Percentiles rank a stretch among this genome's conserved stretches.
phyloP scores from a whole-genome alignment of 2,797 vertebrate genomes.

The Bovichtus variegatus region DNA sequence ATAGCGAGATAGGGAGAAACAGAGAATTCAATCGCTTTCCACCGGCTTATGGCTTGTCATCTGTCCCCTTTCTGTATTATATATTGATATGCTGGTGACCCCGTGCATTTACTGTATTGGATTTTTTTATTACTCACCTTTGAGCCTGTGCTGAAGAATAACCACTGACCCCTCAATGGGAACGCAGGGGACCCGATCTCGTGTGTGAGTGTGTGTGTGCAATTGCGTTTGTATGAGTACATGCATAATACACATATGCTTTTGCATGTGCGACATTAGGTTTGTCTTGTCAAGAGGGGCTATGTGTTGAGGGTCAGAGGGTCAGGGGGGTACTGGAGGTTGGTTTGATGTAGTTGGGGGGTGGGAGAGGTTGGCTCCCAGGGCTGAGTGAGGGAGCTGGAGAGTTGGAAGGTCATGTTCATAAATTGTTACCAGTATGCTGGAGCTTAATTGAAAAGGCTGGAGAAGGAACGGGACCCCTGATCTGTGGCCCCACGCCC shows the following conservation, averaged over 20 bases:
- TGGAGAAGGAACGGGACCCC: constrained; percentile 76
- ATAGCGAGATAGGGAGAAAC: constrained; percentile 71
- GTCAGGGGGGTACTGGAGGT: constrained; percentile 72
- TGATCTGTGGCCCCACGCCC: constrained; percentile 76
- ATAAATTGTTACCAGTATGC: constrained; percentile 82
- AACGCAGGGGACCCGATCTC: constrained; percentile 70
- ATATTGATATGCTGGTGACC: constrained; percentile 86
- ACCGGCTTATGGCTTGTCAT: constrained; percentile 91
- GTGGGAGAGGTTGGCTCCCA: constrained; percentile 68
- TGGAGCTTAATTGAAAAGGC: constrained; percentile 85
- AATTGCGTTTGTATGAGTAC: constrained; percentile 36
- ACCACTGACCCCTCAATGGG: constrained; percentile 89
- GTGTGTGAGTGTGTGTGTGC: constrained; percentile 7
- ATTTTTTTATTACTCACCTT: constrained; percentile 93
- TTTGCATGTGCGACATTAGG: constrained; percentile 64
- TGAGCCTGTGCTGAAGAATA: constrained; percentile 89
- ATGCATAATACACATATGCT: constrained; percentile 59
- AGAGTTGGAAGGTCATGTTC: constrained; percentile 85
- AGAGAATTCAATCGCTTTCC: constrained; percentile 79
- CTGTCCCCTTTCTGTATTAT: constrained; percentile 87
- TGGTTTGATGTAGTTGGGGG: constrained; percentile 79
- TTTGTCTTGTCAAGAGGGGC: constrained; percentile 67
- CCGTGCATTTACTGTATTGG: constrained; percentile 88
- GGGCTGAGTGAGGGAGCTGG: constrained; percentile 71
- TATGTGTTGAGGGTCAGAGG: constrained; percentile 66